phyloP scores from a whole-genome alignment of 2,113 vertebrate genomes.

The western clawed frog (Xenopus tropicalis) region DNA sequence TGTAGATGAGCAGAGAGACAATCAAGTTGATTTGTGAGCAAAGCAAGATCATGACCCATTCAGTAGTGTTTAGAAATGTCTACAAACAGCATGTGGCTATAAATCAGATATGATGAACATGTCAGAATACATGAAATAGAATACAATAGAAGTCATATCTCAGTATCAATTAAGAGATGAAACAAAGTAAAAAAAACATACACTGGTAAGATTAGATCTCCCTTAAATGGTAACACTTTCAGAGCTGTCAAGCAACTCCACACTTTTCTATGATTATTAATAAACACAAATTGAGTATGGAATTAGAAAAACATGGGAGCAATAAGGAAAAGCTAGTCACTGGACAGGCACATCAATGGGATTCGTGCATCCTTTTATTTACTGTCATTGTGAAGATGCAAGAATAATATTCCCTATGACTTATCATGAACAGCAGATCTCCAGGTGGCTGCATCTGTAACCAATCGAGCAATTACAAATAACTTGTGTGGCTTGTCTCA shows the following conservation, averaged over 20 bases:
- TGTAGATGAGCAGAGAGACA: conserved; percentile 7
- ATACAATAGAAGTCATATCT: conserved; percentile 22
- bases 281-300: too few relatives aligned
- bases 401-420: not conserved
- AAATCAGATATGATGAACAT: conserved; percentile 24
- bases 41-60: not conserved
- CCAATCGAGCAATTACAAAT: too few relatives aligned
- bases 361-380: too few relatives aligned
- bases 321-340: too few relatives aligned
- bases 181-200: not conserved
- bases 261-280: too few relatives aligned
- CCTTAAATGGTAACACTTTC: not conserved
- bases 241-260: not conserved
- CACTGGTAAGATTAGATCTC: conserved; percentile 33
- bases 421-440: not conserved
- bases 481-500: too few relatives aligned
- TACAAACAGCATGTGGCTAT: conserved; percentile 7
- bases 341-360: too few relatives aligned
- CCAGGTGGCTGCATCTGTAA: too few relatives aligned
- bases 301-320: too few relatives aligned
- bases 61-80: not conserved
- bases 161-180: conserved; percentile 22
- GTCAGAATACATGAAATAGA: conserved; percentile 13
- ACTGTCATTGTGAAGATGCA: too few relatives aligned
- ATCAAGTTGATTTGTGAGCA: conserved; percentile 11